phyloP scores from a whole-genome alignment of 2,113 vertebrate species.

The Nansenia antarctica region DNA sequence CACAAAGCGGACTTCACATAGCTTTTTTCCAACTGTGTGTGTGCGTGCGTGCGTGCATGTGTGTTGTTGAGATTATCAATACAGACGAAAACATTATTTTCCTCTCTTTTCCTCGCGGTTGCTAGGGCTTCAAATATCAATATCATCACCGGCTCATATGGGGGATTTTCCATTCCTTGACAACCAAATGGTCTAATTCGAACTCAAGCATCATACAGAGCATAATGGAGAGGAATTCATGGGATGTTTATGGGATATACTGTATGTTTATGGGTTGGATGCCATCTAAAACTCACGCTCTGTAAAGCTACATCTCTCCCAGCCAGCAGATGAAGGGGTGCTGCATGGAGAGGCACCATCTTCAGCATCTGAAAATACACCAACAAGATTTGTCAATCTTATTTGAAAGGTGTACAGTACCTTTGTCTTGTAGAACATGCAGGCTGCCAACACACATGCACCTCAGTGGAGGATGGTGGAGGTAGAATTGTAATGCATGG shows the following conservation, averaged over 20 bases:
- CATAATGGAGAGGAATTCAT: no score
- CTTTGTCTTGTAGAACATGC: no score
- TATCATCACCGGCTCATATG: no score
- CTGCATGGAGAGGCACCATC: constrained; percentile 71
- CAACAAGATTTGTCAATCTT: background rate
- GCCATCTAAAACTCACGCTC: constrained; percentile 78
- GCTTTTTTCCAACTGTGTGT: background rate
- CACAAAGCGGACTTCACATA: background rate
- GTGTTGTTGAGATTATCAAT: background rate
- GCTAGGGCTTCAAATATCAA: no score
- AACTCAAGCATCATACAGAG: background rate
- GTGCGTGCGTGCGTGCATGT: background rate
- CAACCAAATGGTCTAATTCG: background rate
- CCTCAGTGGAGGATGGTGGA: no score
- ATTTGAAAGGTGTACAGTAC: background rate
- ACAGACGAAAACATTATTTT: background rate
- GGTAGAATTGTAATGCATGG: no score
- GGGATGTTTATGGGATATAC: no score
- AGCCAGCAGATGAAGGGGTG: constrained; percentile 59
- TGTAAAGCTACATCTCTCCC: constrained; percentile 70
- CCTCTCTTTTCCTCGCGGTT: no score
- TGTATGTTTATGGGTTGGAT: no score
- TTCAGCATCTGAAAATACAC: constrained; percentile 64
- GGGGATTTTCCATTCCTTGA: no score
- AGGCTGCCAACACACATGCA: no score